phyloP scores from a whole-genome alignment of 1,140 invertebrate genomes.

The Metaphire vulgaris region DNA sequence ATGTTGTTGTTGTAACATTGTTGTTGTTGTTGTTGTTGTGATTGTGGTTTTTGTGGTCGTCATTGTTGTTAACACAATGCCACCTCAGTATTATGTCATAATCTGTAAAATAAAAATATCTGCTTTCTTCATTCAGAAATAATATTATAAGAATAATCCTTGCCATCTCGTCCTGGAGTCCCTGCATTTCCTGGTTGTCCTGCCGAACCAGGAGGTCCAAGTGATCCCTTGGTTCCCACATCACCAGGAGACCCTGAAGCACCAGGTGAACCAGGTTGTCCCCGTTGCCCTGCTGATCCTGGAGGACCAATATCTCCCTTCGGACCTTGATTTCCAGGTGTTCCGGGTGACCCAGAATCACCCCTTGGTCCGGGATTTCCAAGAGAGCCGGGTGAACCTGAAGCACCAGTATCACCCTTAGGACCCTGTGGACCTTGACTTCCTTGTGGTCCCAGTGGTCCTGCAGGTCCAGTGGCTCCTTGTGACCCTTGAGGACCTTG shows the following conservation, averaged over 20 bases:
- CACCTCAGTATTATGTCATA: no score
- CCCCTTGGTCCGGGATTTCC: constrained; percentile 12
- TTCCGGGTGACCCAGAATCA: not conserved
- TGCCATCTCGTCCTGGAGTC: not conserved
- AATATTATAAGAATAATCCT: no score
- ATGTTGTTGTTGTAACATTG: no score
- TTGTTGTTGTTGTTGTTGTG: no score
- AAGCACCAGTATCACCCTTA: not conserved
- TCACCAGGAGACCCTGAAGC: not conserved
- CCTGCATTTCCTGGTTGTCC: not conserved
- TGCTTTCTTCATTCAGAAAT: no score
- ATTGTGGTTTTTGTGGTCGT: no score
- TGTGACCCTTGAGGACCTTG: constrained; percentile 3
- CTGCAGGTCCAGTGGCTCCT: constrained; percentile 1
- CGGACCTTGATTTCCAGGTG: not conserved
- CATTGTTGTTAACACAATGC: no score
- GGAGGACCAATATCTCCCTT: not conserved
- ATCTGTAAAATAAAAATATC: no score
- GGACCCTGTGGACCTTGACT: not conserved
- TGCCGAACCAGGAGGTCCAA: not conserved
- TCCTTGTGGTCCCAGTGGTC: constrained; percentile 6
- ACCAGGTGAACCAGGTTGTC: not conserved
- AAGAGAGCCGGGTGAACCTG: not conserved
- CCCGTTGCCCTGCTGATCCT: not conserved
- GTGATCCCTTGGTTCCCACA: not conserved